A percentile compares a stretch with the other conserved stretches of the same genome.
phyloP scores from a whole-genome alignment of 2,113 vertebrate genomes.

The mouse (Mus musculus) region GRCm39 chr16:7104001-7104500 shows the following conservation, averaged over 20 bases:
- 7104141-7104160: neutral
- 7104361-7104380: neutral
- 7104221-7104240: neutral
- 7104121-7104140: neutral
- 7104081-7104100: neutral
- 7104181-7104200: neutral
- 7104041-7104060: neutral
- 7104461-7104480: too few relatives aligned
- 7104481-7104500: rapidly evolving
- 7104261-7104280: neutral
- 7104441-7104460: rapidly evolving
- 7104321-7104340: too few relatives aligned
- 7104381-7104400: neutral
- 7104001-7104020: neutral
- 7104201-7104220: neutral
- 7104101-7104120: neutral
- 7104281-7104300: rapidly evolving
- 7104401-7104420: rapidly evolving
- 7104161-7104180: neutral
- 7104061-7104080: rapidly evolving
- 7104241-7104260: rapidly evolving
- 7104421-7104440: neutral
- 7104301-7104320: too few relatives aligned
- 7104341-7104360: neutral
- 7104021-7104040: neutral